A percentile compares a stretch with the other conserved stretches of the same genome.
phyloP scores from a whole-genome alignment of 92 coral and sea anemone species.

The Ricordea florida region DNA sequence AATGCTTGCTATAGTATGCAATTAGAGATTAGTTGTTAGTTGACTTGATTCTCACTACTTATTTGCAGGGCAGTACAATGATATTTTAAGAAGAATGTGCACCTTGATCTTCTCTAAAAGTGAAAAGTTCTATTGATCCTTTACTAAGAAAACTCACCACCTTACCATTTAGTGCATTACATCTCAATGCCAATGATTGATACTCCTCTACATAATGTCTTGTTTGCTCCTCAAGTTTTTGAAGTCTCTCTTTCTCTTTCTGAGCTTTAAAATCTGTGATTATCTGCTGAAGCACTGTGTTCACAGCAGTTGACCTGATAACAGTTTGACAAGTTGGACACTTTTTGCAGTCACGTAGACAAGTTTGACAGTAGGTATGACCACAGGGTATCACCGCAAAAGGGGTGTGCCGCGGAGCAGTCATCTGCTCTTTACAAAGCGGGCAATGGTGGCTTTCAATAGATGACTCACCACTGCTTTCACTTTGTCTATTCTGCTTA shows the following conservation, averaged over 20 bases:
- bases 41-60: no score
- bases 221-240: slow-evolving; percentile 91
- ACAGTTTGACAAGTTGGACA: slow-evolving; percentile 88
- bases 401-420: slow-evolving; percentile 85
- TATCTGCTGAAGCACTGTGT: slow-evolving; percentile 91
- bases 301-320: slow-evolving; percentile 87
- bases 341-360: slow-evolving; percentile 79
- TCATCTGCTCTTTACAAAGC: slow-evolving; percentile 83
- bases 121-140: no score
- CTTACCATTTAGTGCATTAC: slow-evolving; percentile 85
- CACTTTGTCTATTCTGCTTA: slow-evolving; percentile 12
- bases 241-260: slow-evolving; percentile 88
- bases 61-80: no score
- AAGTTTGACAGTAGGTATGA: slow-evolving; percentile 89
- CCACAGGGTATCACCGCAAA: slow-evolving; percentile 97
- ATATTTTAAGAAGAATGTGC: no score
- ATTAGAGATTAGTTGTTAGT: no score
- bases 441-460: slow-evolving; percentile 90
- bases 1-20: no score
- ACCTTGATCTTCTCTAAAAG: no score
- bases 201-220: slow-evolving; percentile 97
- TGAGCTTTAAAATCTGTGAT: slow-evolving; percentile 80
- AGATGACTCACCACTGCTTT: slow-evolving; percentile 36
- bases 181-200: slow-evolving; percentile 85
- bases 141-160: no score